Base-by-base conservation (phyloP, 2,797 vertebrate genomes). In the Florisuga fusca region DNA sequence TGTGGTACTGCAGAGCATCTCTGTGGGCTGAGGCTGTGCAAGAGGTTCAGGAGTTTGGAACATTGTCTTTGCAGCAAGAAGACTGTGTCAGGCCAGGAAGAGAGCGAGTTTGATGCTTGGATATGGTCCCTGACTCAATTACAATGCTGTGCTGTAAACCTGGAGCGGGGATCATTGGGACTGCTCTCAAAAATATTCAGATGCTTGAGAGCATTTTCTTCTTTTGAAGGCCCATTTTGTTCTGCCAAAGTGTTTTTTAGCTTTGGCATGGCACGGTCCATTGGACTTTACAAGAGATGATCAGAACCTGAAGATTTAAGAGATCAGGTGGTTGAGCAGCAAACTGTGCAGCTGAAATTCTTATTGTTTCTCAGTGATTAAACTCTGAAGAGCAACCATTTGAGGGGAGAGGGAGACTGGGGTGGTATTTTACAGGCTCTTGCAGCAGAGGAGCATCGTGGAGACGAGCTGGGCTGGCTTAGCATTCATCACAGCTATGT, bases 61-160 rank as follows among this genome's bases (percentile, higher is more conserved):
- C 18, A 9, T 27, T 51, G 15, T 71, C 41, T 74, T 63, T 84
- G 46, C 34, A 33, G 64, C 73, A 20, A n/a, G 48, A 75, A 76
- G 54, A 36, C 3, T 3, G 22, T 64, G 50, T 79, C 22, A 73
- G 51, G 73, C 43, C 93, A 73, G 33, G 38, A 41, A 77, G 57
- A 59, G 21, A 15, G 26, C 59, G n/a, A 59, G 78, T 55, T 27
- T 57, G 16, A 33, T 61, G 61, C 57, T 72, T 87, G 48, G 41
- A 73, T 81, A 84, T 95, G 68, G 66, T 91, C 43, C 41, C 50
- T 90, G 45, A 81, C 51, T 94, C 69, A 66, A 2, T 84, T 85
- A 81, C 43, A 38, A 82, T 64, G 36, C 55, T 43, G 10, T 61
- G 59, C 51, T n/a, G 55, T 79, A 79, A 25, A 41, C 53, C 10